Percentiles rank a stretch among this genome's conserved stretches.
phyloP scores from a whole-genome alignment of 2,797 vertebrate species.

The Sphaeramia orbicularis region DNA sequence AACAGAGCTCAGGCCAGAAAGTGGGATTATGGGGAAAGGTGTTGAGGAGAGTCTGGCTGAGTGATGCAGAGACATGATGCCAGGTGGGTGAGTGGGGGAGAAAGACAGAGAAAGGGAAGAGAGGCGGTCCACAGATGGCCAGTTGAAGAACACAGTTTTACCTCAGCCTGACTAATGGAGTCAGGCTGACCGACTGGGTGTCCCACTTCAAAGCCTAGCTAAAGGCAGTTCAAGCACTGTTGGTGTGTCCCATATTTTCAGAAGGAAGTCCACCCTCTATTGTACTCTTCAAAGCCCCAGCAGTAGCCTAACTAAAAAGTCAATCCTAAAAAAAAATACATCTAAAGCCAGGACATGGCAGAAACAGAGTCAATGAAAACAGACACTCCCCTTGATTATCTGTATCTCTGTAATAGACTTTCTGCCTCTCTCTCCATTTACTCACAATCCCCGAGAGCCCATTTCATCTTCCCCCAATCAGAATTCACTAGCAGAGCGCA shows the following conservation, averaged over 20 bases:
- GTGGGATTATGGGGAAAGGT: constrained; percentile 39
- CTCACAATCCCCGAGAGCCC: constrained; percentile 50
- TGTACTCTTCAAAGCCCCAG: constrained; percentile 70
- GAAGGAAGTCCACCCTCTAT: constrained; percentile 76
- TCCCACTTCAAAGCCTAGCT: constrained; percentile 73
- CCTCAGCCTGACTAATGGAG: constrained; percentile 39
- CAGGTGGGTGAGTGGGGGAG: constrained; percentile 23
- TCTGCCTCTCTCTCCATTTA: constrained; percentile 30
- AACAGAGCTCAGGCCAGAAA: constrained; percentile 38
- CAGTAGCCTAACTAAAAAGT: constrained; percentile 51
- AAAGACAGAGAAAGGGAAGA: background rate
- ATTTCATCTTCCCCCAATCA: constrained; percentile 57
- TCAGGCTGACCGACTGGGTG: constrained; percentile 29
- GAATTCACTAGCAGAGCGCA: constrained; percentile 59
- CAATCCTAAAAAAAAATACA: constrained; percentile 75
- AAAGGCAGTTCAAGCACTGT: constrained; percentile 47
- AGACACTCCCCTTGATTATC: constrained; percentile 53
- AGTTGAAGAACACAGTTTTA: constrained; percentile 45
- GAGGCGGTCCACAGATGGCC: constrained; percentile 29
- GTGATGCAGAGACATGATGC: constrained; percentile 41
- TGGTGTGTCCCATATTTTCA: constrained; percentile 59
- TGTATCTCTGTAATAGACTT: constrained; percentile 60
- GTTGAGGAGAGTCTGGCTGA: constrained; percentile 40
- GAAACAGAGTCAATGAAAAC: constrained; percentile 49
- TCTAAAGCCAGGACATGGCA: constrained; percentile 65